Base-by-base conservation (phyloP, 2,888 invertebrate genomes). In the Yponomeuta plumbellus region DNA sequence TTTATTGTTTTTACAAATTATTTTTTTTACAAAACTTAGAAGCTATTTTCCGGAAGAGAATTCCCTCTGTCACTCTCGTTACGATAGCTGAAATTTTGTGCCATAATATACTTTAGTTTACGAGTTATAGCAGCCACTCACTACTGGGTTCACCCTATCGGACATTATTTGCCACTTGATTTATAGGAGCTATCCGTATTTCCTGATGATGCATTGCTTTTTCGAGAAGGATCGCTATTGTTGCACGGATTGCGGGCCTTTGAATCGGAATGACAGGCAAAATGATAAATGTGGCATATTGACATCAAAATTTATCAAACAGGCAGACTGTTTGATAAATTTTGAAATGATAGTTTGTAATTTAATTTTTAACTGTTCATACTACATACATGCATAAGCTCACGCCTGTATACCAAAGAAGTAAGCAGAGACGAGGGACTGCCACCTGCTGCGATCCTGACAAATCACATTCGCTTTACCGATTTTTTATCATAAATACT, bases 141-240 rank as follows among this genome's bases (percentile, higher is more conserved):
- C 72, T 70, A 71, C 40, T 63, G 74, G 75, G 71, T 44, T 73
- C 69, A 69, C 72, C 69, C 71, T 77, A 77, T 78, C 71, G 71
- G 70, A 67, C 73, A 74, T 76, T 78, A 76, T 74, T 76, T 74
- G 68, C 69, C 68, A 66, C 65, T 72, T 79, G 80, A 81, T 80
- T 76, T 81, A 79, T 77, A 72, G 72, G 74, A 71, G 40, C 21
- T 21, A 40, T 63, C 63, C 63, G 11, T 13, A 63, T 63, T 63
- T 61, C 20, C 61, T 21, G 63, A 63, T 63, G 63, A 63, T 63
- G 39, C 63, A 63, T 63, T 40, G 63, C 63, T 63, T 63, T 63
- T 34, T 63, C 63, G 34, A 34, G 34, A 34, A 11, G n/a, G 34
- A 34, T 21, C 11, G 17, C 23, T n/a, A 61, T 61, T 61, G 61